Percentiles rank a stretch among this genome's conserved stretches.
These are phyloP conservation scores for Erythrolamprus reginae DNA, from an alignment of 2,113 vertebrate species.

Conservation along the genomic window DNA sequence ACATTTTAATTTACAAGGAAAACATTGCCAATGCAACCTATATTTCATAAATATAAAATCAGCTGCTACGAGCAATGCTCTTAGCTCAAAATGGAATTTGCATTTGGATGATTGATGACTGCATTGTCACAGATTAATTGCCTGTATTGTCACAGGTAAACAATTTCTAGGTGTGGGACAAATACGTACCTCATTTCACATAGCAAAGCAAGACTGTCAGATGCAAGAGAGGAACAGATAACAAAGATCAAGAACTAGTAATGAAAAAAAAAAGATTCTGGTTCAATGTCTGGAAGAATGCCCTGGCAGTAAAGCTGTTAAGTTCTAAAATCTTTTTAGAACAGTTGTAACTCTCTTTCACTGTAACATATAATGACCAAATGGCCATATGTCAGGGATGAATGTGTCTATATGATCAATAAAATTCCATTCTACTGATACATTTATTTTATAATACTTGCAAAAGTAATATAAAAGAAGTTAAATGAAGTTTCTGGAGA, in stretches of 20 bases:
- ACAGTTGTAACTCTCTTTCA: neutral
- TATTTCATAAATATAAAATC: conserved; percentile 17
- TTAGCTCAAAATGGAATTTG: conserved; percentile 12
- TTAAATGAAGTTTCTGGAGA: no score
- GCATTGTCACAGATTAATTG: conserved; percentile 11
- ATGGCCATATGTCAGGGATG: neutral
- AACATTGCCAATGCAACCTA: neutral
- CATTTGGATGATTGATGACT: conserved; percentile 14
- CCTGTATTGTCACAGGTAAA: conserved; percentile 18
- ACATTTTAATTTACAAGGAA: conserved; percentile 25
- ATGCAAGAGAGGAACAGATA: neutral
- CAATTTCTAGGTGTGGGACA: conserved; percentile 7
- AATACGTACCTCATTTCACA: conserved; percentile 5
- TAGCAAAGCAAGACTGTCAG: neutral
- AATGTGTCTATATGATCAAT: neutral
- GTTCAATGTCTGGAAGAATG: neutral
- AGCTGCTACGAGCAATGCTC: neutral
- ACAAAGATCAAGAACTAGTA: neutral
- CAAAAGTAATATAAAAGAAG: neutral
- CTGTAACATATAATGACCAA: neutral
- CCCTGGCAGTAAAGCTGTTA: neutral
- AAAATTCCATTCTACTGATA: neutral
- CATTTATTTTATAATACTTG: neutral
- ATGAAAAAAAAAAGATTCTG: neutral
- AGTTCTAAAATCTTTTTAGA: neutral